These are phyloP conservation scores for Orbicella faveolata DNA, from an alignment of 64 coral and sea anemone species.

Conservation along the genomic window DNA sequence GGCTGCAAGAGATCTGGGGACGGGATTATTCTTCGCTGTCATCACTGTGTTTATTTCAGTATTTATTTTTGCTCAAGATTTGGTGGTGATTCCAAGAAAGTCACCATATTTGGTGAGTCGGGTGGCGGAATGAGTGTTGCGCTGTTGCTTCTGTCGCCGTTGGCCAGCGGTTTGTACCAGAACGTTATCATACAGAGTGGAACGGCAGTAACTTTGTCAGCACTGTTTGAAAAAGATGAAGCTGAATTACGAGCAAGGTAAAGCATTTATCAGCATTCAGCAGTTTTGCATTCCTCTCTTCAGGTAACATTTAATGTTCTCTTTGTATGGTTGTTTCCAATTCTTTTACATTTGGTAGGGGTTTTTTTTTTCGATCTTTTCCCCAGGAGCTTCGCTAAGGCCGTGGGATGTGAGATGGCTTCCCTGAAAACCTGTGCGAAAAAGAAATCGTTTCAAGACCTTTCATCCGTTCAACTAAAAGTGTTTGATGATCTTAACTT, in stretches of 20 bases:
- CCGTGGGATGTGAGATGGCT: background rate
- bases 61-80: slow-evolving; percentile 20
- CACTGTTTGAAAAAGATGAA: slow-evolving; percentile 39
- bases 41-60: background rate
- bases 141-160: slow-evolving; percentile 63
- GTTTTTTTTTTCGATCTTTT: background rate
- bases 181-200: slow-evolving; percentile 68
- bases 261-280: too few species aligned
- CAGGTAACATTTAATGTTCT: too few species aligned
- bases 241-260: slow-evolving; percentile 55
- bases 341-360: too few species aligned
- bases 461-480: slow-evolving; percentile 47
- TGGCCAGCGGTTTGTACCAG: slow-evolving; percentile 57
- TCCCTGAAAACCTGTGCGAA: slow-evolving; percentile 3
- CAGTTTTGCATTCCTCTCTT: too few species aligned
- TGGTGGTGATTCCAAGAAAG: slow-evolving; percentile 67
- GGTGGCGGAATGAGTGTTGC: slow-evolving; percentile 55
- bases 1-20: too few species aligned
- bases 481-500: slow-evolving; percentile 6
- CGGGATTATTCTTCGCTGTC: too few species aligned
- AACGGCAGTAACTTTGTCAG: slow-evolving; percentile 19
- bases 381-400: slow-evolving; percentile 10
- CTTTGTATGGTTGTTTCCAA: too few species aligned
- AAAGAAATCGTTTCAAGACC: slow-evolving; percentile 19
- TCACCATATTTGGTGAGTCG: slow-evolving; percentile 74